A percentile compares a stretch with the other conserved stretches of the same genome.
Conservation (phyloP, 2,113 vertebrate genomes). For the Mobula birostris region DNA sequence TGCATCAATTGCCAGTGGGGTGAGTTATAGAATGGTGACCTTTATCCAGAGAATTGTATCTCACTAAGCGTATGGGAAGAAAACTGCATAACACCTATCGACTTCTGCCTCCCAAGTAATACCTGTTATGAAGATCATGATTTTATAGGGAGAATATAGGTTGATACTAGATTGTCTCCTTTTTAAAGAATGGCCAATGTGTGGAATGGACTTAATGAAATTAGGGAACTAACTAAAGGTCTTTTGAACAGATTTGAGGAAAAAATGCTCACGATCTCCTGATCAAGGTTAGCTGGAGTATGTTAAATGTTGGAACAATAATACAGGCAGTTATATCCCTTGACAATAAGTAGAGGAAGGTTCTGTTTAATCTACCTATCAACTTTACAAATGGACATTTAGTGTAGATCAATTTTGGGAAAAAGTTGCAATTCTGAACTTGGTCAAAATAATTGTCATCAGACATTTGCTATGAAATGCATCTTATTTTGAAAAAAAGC, state of each 20-base stretch:
- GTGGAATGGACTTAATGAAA: too few relatives aligned
- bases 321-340: background rate
- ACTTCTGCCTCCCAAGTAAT: background rate
- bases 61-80: background rate
- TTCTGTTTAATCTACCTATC: background rate
- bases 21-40: background rate
- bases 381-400: too few relatives aligned
- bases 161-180: too few relatives aligned
- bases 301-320: background rate
- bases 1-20: background rate
- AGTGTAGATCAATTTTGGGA: background rate
- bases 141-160: background rate
- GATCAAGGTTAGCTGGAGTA: background rate
- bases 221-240: too few relatives aligned
- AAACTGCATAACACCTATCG: background rate
- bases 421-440: background rate
- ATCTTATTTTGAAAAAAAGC: background rate
- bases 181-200: too few relatives aligned
- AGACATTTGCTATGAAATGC: background rate
- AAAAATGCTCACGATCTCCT: background rate
- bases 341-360: background rate
- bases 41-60: background rate
- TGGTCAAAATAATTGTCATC: conserved; percentile 3
- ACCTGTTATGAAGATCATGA: background rate
- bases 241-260: too few relatives aligned